Evolutionary conservation across 2,888 invertebrate genomes (phyloP).

Genomic region (Sceliomorpha sp.): DNA sequence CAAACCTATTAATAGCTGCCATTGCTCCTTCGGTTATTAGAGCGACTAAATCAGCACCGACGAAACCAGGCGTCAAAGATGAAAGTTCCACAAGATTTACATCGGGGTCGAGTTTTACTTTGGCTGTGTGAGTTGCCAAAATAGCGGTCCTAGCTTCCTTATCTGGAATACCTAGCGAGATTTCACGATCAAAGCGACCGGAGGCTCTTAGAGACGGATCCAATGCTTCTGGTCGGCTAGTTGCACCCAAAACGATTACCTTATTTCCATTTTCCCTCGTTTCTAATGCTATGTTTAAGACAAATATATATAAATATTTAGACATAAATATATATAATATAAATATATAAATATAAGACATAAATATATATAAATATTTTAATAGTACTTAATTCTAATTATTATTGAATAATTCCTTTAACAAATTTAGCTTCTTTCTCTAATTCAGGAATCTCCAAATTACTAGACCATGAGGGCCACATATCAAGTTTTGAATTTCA

Average conservation of each 20-base stretch:
- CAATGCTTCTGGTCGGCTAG: constrained; percentile 94
- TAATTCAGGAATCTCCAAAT: too few species aligned
- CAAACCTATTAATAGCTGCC: constrained; percentile 88
- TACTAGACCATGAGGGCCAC: too few species aligned
- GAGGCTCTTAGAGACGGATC: constrained; percentile 96
- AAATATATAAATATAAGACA: too few species aligned
- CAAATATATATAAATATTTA: too few species aligned
- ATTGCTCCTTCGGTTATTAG: constrained; percentile 93
- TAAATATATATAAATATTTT: too few species aligned
- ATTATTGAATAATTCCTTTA: too few species aligned
- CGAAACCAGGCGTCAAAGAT: constrained; percentile 95
- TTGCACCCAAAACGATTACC: constrained; percentile 96
- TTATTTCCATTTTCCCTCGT: constrained; percentile 82
- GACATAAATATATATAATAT: too few species aligned
- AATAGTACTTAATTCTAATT: too few species aligned
- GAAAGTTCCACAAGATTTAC: constrained; percentile 89
- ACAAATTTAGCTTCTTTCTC: too few species aligned
- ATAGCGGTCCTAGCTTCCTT: constrained; percentile 90
- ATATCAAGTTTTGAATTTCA: too few species aligned
- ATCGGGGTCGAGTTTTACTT: constrained; percentile 85
- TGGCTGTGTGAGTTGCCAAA: constrained; percentile 86
- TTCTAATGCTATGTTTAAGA: constrained; percentile 78
- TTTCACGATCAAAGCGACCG: constrained; percentile 96
- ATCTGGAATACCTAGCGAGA: constrained; percentile 96
- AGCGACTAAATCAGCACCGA: constrained; percentile 95